Conservation (phyloP, 2,113 vertebrate species). For the Xiphophorus couchianus region DNA sequence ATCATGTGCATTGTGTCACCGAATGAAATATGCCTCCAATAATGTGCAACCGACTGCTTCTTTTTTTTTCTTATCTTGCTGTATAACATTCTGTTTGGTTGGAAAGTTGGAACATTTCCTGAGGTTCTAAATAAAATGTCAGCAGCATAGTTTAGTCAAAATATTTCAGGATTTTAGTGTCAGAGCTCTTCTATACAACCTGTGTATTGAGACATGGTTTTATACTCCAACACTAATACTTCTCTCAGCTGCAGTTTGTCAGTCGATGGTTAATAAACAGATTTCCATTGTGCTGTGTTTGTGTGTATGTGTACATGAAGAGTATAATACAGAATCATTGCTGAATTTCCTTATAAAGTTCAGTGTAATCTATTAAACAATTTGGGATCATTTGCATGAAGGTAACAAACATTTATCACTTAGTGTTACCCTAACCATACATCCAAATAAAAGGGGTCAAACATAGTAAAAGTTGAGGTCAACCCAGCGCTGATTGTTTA, state of each 20-base stretch:
- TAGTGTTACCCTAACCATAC: no score
- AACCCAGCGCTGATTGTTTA: no score
- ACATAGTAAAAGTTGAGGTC: no score
- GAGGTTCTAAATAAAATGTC: not conserved
- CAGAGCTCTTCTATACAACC: not conserved
- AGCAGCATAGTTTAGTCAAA: not conserved
- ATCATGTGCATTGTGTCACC: slow-evolving; percentile 29
- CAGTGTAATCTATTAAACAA: no score
- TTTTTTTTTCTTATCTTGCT: not conserved
- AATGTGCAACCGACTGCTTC: slow-evolving; percentile 6
- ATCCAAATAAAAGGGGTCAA: no score
- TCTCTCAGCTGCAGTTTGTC: not conserved
- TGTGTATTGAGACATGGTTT: not conserved
- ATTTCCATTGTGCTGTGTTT: no score
- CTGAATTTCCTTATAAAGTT: no score
- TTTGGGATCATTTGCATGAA: no score
- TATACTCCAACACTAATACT: not conserved
- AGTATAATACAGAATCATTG: no score
- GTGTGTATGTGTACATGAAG: no score
- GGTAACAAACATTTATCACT: no score
- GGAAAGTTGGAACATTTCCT: no score
- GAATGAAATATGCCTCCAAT: slow-evolving; percentile 16
- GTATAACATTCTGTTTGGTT: not conserved
- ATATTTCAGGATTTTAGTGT: not conserved
- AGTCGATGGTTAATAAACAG: not conserved